Base-by-base conservation (phyloP, 2,113 vertebrate species). In the Anser brachyrhynchus region DNA sequence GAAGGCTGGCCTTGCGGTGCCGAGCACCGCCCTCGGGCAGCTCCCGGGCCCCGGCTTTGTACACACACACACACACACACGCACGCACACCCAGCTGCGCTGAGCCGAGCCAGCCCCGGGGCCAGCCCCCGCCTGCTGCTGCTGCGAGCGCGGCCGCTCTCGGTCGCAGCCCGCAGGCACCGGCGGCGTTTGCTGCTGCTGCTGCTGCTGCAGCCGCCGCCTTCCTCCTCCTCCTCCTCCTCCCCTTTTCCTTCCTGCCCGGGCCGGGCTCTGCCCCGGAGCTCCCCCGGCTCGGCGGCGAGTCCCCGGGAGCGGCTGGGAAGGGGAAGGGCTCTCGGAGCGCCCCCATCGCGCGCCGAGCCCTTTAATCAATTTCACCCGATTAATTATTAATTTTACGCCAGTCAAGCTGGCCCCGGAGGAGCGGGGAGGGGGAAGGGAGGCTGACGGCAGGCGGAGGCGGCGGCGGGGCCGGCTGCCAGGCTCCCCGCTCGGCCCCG, bases 351-450 rank as follows among this genome's bases (percentile, higher is more conserved):
- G 80, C 37, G 69, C 89, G 55, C 93, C 84, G 87, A 97, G 93
- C 97, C 97, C 97, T 98, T 98, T 98, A 98, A 98, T 98, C 97
- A 98, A 98, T 98, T 98, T 98, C 97, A 96, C 90, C 92, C 97
- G 97, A 98, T 98, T 98, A 98, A 98, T 98, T 98, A 98, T 98
- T 98, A 98, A 98, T 98, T 98, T 98, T 97, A 96, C 97, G 97
- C 97, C 97, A 98, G 97, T 96, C 92, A 97, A 94, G 94, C 97
- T 96, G 94, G 97, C 97, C 97, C 92, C 54, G 90, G 97, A 97
- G 93, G 95, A 96, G 97, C 95, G 93, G 54, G 55, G 72, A 86
- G 89, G 65, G 95, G 95, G 96, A 89, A 93, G 87, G 95, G 90
- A 93, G 91, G 86, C 72, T 90, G 95, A 93, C 89, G 96, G 90